Conservation (phyloP, 1,140 invertebrate species). For the Cotesia glomerata region DNA sequence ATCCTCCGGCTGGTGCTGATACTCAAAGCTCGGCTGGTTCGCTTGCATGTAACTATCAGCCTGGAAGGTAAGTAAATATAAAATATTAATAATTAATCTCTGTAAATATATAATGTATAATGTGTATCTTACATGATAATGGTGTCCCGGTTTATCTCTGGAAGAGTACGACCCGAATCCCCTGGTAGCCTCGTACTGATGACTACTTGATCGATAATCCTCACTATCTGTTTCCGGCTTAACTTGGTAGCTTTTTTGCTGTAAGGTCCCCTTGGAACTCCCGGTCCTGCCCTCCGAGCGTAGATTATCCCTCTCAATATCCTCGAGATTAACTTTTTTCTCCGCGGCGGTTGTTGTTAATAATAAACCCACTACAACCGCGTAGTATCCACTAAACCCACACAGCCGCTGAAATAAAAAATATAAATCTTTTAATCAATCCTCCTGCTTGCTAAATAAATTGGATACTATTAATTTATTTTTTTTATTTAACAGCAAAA, state of each 20-base stretch:
- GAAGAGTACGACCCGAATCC: conserved; percentile 15
- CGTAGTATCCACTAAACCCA: conserved; percentile 39
- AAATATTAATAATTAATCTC: too few species aligned
- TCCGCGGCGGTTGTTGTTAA: conserved; percentile 39
- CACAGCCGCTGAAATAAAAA: conserved; percentile 7
- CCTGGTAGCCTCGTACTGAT: background rate
- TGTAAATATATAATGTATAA: too few species aligned
- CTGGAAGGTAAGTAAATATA: background rate
- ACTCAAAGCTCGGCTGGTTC: conserved; percentile 37
- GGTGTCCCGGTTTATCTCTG: background rate
- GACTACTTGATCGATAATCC: conserved; percentile 19
- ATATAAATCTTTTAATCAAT: background rate
- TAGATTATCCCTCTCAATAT: conserved; percentile 55
- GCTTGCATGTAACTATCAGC: conserved; percentile 1
- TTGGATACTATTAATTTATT: background rate
- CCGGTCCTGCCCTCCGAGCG: conserved; percentile 41
- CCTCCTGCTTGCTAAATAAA: background rate
- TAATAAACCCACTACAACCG: conserved; percentile 38
- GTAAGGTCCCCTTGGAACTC: conserved; percentile 28
- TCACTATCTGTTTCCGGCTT: conserved; percentile 43
- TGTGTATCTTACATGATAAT: conserved; percentile 7
- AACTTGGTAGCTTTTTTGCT: conserved; percentile 40
- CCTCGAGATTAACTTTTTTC: conserved; percentile 52
- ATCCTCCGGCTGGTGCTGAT: conserved; percentile 35
- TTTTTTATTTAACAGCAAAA: background rate